phyloP scores from a whole-genome alignment of 2,888 invertebrate genomes.

The Mythimna pallens region DNA sequence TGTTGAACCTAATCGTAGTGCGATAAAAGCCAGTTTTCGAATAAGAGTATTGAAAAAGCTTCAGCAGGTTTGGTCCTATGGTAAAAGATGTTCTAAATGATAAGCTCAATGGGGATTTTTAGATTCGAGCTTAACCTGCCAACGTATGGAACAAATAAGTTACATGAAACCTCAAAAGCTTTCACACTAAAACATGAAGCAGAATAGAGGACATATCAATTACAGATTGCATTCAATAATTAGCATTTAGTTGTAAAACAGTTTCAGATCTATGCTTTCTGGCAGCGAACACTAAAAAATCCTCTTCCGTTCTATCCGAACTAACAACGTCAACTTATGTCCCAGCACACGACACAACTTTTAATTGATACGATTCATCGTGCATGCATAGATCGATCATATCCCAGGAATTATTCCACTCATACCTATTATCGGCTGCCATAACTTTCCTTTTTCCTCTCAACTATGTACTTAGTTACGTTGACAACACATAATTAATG shows the following conservation, averaged over 20 bases:
- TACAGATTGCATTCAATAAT: background rate
- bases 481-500: background rate
- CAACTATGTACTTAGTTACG: background rate
- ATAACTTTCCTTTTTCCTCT: background rate
- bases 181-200: background rate
- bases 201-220: background rate
- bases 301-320: background rate
- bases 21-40: too few relatives aligned
- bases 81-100: background rate
- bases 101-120: background rate
- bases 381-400: background rate
- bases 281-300: background rate
- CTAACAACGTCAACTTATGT: background rate
- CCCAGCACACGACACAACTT: constrained; percentile 14
- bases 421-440: background rate
- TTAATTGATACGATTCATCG: constrained; percentile 17
- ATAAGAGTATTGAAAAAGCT: background rate
- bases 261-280: background rate
- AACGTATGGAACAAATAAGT: background rate
- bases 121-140: background rate
- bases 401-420: background rate
- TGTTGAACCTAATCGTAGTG: too few relatives aligned
- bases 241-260: constrained; percentile 2
- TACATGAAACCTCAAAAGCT: background rate
- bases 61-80: background rate